Percentiles rank a stretch among this genome's conserved stretches.
phyloP scores from a whole-genome alignment of 2,888 invertebrate species.

The Metopia argyrocephala region DNA sequence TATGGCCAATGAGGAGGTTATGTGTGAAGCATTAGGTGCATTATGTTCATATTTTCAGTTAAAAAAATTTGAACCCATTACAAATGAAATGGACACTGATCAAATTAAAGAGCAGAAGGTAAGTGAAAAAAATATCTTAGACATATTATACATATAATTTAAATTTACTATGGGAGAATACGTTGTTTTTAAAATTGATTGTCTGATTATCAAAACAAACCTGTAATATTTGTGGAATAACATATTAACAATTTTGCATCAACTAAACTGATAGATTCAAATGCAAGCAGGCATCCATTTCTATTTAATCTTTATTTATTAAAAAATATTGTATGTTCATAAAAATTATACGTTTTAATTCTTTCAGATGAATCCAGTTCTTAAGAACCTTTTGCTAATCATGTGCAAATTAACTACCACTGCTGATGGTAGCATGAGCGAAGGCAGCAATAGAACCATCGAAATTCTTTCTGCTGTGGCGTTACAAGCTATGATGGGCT shows the following conservation, averaged over 20 bases:
- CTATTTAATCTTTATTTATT: no score
- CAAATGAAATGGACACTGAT: slow-evolving; percentile 71
- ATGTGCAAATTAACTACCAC: slow-evolving; percentile 75
- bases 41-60: slow-evolving; percentile 82
- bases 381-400: slow-evolving; percentile 74
- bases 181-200: no score
- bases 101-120: slow-evolving; percentile 58
- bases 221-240: no score
- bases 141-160: no score
- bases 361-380: slow-evolving; percentile 71
- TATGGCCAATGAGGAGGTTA: slow-evolving; percentile 77
- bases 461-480: slow-evolving; percentile 90
- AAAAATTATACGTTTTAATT: no score
- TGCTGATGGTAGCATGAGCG: slow-evolving; percentile 70
- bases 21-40: slow-evolving; percentile 88
- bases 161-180: no score
- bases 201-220: no score
- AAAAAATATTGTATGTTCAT: no score
- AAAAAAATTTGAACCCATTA: slow-evolving; percentile 70
- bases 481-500: slow-evolving; percentile 88
- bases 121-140: no score
- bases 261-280: no score
- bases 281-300: no score
- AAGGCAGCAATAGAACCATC: slow-evolving; percentile 80
- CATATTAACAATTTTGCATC: no score